Evolutionary conservation across 1,140 invertebrate genomes (phyloP).

Genomic region (Trachymyrmex cornetzi): DNA sequence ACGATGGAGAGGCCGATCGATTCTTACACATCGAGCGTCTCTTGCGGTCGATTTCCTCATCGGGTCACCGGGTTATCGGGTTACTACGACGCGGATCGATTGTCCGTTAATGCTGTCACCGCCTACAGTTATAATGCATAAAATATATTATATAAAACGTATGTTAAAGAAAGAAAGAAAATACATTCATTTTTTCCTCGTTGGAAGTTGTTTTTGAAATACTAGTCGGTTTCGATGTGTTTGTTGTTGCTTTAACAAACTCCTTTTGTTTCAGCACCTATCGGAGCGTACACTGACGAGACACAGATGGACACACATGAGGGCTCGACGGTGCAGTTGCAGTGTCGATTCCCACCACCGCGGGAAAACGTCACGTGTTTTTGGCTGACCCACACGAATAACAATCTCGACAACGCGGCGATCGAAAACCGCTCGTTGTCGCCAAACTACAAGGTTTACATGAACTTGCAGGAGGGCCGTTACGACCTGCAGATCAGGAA

Average conservation of each 20-base stretch:
- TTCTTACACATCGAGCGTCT: constrained; percentile 31
- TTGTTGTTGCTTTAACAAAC: not conserved
- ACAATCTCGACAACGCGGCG: constrained; percentile 85
- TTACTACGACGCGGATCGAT: constrained; percentile 54
- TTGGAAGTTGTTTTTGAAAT: not conserved
- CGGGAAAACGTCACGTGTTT: constrained; percentile 82
- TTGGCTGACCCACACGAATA: constrained; percentile 84
- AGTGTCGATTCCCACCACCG: constrained; percentile 82
- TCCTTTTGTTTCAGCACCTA: constrained; percentile 74
- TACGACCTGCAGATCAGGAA: constrained; percentile 96
- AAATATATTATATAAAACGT: not conserved
- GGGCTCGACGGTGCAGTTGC: constrained; percentile 83
- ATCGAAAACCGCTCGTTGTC: constrained; percentile 82
- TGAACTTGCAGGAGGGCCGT: constrained; percentile 91
- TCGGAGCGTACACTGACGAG: constrained; percentile 81
- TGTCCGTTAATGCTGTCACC: constrained; percentile 17
- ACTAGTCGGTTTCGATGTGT: not conserved
- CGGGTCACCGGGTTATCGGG: constrained; percentile 59
- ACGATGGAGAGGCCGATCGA: constrained; percentile 35
- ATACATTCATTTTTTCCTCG: not conserved
- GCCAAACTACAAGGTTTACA: constrained; percentile 83
- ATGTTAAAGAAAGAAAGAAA: not conserved
- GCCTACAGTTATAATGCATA: not conserved
- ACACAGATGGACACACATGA: constrained; percentile 85
- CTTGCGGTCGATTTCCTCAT: constrained; percentile 44